Evolutionary conservation across 2,888 invertebrate genomes (phyloP).

Genomic region (Morpho helenor): DNA sequence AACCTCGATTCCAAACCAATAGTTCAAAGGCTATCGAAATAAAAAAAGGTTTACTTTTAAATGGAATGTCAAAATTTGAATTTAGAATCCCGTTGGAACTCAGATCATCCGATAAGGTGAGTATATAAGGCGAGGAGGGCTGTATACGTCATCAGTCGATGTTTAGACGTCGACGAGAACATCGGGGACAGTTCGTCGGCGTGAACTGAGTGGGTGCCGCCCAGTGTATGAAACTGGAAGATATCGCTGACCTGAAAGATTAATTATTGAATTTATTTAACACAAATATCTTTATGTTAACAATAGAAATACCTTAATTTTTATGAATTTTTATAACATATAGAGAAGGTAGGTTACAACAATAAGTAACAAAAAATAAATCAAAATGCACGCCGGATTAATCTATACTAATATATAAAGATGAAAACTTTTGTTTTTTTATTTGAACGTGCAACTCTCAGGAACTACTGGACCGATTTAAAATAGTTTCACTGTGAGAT

Average conservation of each 20-base stretch:
- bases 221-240: constrained; percentile 85
- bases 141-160: constrained; percentile 31
- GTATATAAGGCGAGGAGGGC: constrained; percentile 44
- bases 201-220: constrained; percentile 73
- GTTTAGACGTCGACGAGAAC: constrained; percentile 46
- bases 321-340: no score
- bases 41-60: background rate
- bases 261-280: no score
- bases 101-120: constrained; percentile 35
- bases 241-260: constrained; percentile 82
- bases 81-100: constrained; percentile 21
- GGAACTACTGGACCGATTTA: no score
- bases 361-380: no score
- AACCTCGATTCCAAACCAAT: background rate
- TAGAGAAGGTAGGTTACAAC: no score
- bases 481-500: no score
- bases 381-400: no score
- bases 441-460: no score
- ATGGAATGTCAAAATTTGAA: constrained; percentile 18
- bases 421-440: no score
- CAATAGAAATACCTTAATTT: no score
- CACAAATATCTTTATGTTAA: no score
- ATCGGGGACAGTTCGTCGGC: constrained; percentile 66
- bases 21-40: background rate
- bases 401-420: no score